Conservation (phyloP, 2,888 invertebrate genomes). For the Trypoxylon attenuatum region DNA sequence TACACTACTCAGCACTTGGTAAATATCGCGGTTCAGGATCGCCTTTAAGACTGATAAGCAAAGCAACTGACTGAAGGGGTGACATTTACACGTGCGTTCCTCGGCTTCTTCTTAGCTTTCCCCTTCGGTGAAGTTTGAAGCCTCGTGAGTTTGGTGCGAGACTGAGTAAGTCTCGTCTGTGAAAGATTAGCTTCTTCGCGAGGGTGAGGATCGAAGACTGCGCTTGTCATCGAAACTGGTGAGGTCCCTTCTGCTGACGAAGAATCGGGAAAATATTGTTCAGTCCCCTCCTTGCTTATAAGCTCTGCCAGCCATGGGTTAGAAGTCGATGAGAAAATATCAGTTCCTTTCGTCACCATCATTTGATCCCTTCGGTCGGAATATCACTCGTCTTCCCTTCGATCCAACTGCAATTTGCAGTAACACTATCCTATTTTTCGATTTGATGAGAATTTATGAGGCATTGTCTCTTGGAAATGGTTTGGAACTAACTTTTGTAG, state of each 20-base stretch:
- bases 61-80: constrained; percentile 29
- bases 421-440: no score
- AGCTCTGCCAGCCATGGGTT: no score
- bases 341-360: no score
- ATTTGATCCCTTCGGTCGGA: no score
- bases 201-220: constrained; percentile 21
- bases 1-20: background rate
- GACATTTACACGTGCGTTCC: constrained; percentile 20
- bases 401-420: no score
- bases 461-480: no score
- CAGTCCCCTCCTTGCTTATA: background rate
- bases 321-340: constrained; percentile 16
- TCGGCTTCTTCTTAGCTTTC: constrained; percentile 23
- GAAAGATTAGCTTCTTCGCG: constrained; percentile 50
- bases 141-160: constrained; percentile 20
- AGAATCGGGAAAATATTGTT: constrained; percentile 27
- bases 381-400: no score
- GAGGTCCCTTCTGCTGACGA: constrained; percentile 8
- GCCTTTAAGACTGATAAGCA: constrained; percentile 14
- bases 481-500: no score
- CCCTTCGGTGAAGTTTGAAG: constrained; percentile 35
- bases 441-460: no score
- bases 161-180: constrained; percentile 36
- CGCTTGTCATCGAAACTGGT: background rate
- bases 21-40: background rate